These are phyloP conservation scores for Drosophila mayaguana DNA, from an alignment of 2,888 invertebrate genomes.

Conservation along the genomic window DNA sequence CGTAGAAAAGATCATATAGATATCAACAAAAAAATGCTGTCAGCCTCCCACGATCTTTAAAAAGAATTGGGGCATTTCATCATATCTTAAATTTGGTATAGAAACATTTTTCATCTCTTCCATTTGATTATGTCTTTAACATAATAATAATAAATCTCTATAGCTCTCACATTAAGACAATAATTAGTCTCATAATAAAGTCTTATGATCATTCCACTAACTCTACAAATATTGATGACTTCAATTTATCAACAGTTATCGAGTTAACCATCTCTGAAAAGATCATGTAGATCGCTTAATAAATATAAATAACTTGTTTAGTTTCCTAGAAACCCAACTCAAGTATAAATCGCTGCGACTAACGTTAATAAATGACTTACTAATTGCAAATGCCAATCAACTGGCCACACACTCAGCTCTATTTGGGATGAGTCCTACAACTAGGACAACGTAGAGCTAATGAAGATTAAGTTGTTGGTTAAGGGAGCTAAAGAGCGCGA, in stretches of 20 bases:
- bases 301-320: constrained; percentile 22
- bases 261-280: not conserved
- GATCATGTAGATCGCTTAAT: not conserved
- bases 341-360: constrained; percentile 45
- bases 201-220: not conserved
- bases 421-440: constrained; percentile 2
- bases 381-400: constrained; percentile 46
- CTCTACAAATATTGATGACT: constrained; percentile 4
- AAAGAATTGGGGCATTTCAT: no score
- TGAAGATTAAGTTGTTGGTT: constrained; percentile 63
- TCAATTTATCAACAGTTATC: constrained; percentile 10
- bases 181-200: not conserved
- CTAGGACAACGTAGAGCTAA: constrained; percentile 40
- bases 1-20: no score
- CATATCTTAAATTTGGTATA: no score
- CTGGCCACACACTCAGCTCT: constrained; percentile 58
- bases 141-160: not conserved
- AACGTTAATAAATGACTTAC: constrained; percentile 60
- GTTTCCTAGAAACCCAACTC: constrained; percentile 15
- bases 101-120: no score
- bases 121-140: not conserved
- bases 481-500: not conserved
- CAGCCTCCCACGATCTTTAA: no score
- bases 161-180: not conserved
- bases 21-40: no score